These are phyloP conservation scores for Cherax quadricarinatus DNA, from an alignment of 1,140 invertebrate species.

Conservation along the genomic window DNA sequence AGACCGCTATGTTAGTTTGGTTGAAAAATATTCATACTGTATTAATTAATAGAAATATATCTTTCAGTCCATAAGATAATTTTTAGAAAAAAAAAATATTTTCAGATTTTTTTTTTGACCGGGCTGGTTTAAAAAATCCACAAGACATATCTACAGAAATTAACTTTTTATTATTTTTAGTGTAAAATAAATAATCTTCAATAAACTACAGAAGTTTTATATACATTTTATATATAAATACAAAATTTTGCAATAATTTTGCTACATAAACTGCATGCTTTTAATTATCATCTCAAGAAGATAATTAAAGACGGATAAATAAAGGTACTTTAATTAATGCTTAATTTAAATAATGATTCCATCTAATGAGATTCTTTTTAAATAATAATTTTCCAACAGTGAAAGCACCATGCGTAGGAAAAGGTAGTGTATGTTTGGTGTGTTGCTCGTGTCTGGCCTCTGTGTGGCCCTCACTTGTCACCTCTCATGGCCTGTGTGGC, in stretches of 20 bases:
- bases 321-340: neutral
- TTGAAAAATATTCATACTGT: no score
- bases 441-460: neutral
- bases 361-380: neutral
- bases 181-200: neutral
- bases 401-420: slow-evolving; percentile 37
- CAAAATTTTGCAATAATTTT: neutral
- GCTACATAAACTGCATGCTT: no score
- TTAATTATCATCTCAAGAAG: neutral
- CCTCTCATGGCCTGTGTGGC: no score
- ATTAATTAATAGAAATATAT: no score
- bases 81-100: no score
- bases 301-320: neutral
- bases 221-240: neutral
- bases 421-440: slow-evolving; percentile 42
- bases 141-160: no score
- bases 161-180: no score
- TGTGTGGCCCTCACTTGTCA: no score
- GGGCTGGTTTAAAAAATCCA: no score
- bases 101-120: no score
- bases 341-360: neutral
- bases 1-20: no score
- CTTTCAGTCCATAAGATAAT: no score
- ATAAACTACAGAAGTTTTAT: neutral
- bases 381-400: slow-evolving; percentile 34